Base-by-base conservation (phyloP, 2,113 vertebrate species). In the Grammomys dolichurus region DNA sequence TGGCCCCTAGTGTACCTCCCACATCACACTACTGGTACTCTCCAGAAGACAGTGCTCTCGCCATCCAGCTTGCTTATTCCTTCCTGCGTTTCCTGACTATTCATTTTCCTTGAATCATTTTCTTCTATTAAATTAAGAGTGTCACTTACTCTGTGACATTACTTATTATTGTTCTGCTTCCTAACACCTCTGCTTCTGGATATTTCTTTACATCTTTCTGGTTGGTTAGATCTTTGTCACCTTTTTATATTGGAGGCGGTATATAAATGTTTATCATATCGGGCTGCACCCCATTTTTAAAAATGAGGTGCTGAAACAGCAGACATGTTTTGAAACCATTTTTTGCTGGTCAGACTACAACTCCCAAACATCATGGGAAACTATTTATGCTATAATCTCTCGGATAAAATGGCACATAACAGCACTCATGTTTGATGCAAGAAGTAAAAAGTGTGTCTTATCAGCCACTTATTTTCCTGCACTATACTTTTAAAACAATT, bases 401-500 rank as follows among this genome's bases (percentile, higher is more conserved):
- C 73, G 94, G 70, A 94, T 87, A 69, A 82, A 40, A 4, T 58
- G 28, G n/a, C 36, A 94, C 33, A 70, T 36, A 65, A 92, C 5
- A 92, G 65, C 2, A 93, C 56, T 26, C 46, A 65, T 67, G 67
- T 75, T 43, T 82, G 77, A 91, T 89, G 31, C 22, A 6, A 90
- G 96, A 28, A 70, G 87, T 91, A 31, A 96, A 97, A 67, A 89
- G 94, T 81, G 24, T 63, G 5, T 11, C 95, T 82, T 54, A 81
- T 56, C 28, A 88, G 24, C 36, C 4, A 84, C 96, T 90, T 5
- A 43, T 77, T 87, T 6, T 82, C 10, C 31, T n/a, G 13, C 22
- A 98, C 91, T 95, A 77, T 92, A 2, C 93, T 96, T 97, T 77
- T 97, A 97, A 98, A 96, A 69, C 40, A 96, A 97, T 98, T 94